These are phyloP conservation scores for Arenaria interpres DNA, from an alignment of 2,113 vertebrate species.

Conservation along the genomic window DNA sequence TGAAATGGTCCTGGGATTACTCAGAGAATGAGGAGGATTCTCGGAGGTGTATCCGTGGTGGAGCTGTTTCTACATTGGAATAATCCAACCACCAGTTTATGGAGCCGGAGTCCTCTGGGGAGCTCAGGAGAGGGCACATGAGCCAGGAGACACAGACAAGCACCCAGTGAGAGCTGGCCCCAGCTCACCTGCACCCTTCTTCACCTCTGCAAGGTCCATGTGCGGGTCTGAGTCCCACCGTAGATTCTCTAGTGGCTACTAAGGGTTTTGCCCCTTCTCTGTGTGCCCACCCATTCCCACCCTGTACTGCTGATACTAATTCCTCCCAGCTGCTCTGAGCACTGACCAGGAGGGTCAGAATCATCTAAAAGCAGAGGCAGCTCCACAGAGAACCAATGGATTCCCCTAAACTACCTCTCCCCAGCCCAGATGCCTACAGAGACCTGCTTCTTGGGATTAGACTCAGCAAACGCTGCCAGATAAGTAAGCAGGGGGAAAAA, in stretches of 20 bases:
- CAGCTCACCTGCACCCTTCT: background rate
- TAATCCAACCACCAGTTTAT: background rate
- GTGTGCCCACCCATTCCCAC: fast-evolving
- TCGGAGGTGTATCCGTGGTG: background rate
- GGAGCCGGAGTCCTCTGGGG: background rate
- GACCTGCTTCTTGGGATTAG: background rate
- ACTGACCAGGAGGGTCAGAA: background rate
- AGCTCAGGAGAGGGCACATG: background rate
- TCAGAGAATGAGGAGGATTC: background rate
- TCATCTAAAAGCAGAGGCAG: background rate
- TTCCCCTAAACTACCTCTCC: background rate
- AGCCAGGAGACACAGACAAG: background rate
- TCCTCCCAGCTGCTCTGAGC: background rate
- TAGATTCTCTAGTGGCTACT: fast-evolving
- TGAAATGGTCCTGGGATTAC: background rate
- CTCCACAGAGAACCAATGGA: fast-evolving
- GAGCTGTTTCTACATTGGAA: fast-evolving
- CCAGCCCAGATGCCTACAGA: background rate
- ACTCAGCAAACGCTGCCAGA: fast-evolving
- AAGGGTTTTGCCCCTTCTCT: background rate
- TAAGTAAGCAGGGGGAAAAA: background rate
- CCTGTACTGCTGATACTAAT: too few relatives aligned
- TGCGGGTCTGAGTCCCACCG: fast-evolving
- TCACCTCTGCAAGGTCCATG: background rate
- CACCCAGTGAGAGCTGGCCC: background rate